Evolutionary conservation across 2,113 vertebrate species (phyloP).

Genomic region (Trinectes maculatus): DNA sequence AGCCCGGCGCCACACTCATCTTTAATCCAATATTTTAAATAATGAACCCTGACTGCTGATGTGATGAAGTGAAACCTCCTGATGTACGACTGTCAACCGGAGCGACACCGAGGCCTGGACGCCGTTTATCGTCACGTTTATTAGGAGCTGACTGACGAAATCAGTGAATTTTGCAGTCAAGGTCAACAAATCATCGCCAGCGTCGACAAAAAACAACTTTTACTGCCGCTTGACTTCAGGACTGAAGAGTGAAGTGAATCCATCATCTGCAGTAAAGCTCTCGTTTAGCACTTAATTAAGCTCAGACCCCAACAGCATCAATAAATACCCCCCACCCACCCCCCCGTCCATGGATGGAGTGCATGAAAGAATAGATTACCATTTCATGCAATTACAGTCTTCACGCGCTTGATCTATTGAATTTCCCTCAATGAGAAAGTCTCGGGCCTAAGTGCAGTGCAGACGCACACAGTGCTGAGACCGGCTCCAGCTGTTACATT

Average conservation of each 20-base stretch:
- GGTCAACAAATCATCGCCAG: neutral
- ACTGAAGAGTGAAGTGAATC: conserved; percentile 1
- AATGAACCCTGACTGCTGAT: conserved; percentile 8
- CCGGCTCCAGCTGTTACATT: neutral
- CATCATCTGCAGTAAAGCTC: neutral
- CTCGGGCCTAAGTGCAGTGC: neutral
- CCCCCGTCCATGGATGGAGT: neutral
- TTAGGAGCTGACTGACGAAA: conserved; percentile 16
- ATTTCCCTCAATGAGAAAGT: conserved; percentile 27
- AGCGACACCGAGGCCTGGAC: neutral
- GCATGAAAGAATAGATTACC: conserved; percentile 9
- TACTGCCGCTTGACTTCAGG: neutral
- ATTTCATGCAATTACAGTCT: conserved; percentile 22
- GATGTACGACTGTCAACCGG: neutral
- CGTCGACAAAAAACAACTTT: no score
- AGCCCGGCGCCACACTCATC: conserved; percentile 9
- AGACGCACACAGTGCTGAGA: conserved; percentile 6
- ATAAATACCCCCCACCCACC: conserved; percentile 2
- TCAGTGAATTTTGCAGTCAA: conserved; percentile 3
- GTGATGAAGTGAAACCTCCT: conserved; percentile 33
- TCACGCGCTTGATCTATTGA: conserved; percentile 26
- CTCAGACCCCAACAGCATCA: neutral
- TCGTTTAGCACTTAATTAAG: conserved; percentile 7
- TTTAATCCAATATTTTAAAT: conserved; percentile 37
- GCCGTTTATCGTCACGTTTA: conserved; percentile 23